phyloP scores from a whole-genome alignment of 2,797 vertebrate species.

The Brachymystax lenok region DNA sequence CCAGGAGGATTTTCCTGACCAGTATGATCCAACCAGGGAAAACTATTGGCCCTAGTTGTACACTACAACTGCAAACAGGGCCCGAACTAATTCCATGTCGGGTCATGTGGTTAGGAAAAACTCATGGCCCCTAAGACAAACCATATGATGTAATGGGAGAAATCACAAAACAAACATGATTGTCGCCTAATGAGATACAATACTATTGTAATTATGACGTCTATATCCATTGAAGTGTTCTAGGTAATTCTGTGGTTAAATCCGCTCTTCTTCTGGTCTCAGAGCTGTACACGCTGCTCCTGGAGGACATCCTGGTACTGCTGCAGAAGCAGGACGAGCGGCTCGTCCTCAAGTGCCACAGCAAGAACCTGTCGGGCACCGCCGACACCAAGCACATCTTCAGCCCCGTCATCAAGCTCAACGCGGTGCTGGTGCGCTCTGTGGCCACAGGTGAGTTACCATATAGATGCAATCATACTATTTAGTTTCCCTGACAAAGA shows the following conservation, averaged over 20 bases:
- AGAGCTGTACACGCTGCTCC: constrained; percentile 90
- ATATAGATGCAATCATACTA: not conserved
- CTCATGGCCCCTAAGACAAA: not conserved
- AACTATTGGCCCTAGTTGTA: not conserved
- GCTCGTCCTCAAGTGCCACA: constrained; percentile 92
- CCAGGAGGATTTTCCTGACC: not conserved
- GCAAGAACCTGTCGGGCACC: constrained; percentile 89
- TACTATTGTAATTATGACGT: too few relatives aligned
- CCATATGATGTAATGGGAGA: not conserved
- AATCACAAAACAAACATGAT: not conserved
- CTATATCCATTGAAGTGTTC: not conserved
- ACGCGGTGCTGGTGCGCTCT: constrained; percentile 91
- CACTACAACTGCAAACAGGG: not conserved
- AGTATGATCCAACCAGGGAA: not conserved
- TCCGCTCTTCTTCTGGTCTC: not conserved
- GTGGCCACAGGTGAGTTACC: constrained; percentile 88
- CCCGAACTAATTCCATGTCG: not conserved
- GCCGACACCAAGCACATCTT: constrained; percentile 92
- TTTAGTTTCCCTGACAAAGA: not conserved
- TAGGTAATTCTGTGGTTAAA: not conserved
- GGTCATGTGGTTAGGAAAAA: not conserved
- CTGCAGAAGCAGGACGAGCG: constrained; percentile 96
- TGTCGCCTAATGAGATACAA: too few relatives aligned
- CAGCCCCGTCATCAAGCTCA: constrained; percentile 95
- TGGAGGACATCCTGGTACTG: constrained; percentile 95